phyloP scores from a whole-genome alignment of 2,888 invertebrate species.

The Trissolcus brochymenae region DNA sequence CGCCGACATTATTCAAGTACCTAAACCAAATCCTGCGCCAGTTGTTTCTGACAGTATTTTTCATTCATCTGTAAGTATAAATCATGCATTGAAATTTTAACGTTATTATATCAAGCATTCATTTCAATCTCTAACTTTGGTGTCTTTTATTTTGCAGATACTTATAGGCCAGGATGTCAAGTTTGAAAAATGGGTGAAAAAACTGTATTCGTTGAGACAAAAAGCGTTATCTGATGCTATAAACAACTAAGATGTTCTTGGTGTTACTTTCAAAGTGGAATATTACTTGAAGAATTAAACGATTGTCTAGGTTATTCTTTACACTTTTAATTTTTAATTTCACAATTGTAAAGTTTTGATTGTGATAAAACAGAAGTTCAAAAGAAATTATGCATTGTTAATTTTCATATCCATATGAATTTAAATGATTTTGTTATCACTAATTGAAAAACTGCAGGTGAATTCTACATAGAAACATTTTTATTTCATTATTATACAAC shows the following conservation, averaged over 20 bases:
- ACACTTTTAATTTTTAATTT: no score
- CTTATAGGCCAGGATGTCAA: conserved; percentile 82
- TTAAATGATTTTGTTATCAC: no score
- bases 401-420: no score
- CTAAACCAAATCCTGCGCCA: conserved; percentile 75
- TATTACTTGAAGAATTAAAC: no score
- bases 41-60: conserved; percentile 69
- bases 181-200: conserved; percentile 86
- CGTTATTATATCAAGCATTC: neutral
- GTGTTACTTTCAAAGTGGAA: no score
- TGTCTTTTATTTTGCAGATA: conserved; percentile 77
- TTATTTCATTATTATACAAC: conserved; percentile 46
- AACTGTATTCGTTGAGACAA: conserved; percentile 81
- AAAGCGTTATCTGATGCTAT: conserved; percentile 79
- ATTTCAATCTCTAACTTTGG: conserved; percentile 65
- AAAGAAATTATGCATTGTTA: no score
- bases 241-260: neutral
- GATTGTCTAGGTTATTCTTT: no score
- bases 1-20: conserved; percentile 83
- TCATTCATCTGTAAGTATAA: conserved; percentile 69
- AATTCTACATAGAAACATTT: conserved; percentile 48
- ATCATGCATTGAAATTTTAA: neutral
- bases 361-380: no score
- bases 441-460: neutral
- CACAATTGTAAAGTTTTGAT: no score